Evolutionary conservation across 2,888 invertebrate species (phyloP), one percentile per base, ranked within the genome.

Genomic region (Dyspetes luteomarginatus): DNA sequence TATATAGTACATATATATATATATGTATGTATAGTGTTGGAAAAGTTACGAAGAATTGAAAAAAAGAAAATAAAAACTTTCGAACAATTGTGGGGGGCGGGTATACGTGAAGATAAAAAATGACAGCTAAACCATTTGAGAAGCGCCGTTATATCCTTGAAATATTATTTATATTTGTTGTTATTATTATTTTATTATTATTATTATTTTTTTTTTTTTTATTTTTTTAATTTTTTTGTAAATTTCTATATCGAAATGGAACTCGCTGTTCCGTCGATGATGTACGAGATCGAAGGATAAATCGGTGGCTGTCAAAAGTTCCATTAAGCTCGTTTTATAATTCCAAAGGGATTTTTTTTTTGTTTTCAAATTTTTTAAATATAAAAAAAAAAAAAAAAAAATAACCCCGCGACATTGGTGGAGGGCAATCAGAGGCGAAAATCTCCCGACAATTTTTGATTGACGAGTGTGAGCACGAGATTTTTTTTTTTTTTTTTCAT

Each of bases 91-190:
- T 9, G 45, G 15, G 7, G 45, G 7, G 45, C 19, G 17, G 17
- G n/a, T n/a, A n/a, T n/a, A 48, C 48, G 17, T 15, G 48, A 48
- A 48, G 17, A 30, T 3, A 30, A 15, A 12, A 26, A 19, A 43
- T 15, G 36, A 36, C 22, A 50, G 19, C 22, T 12, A 12, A n/a
- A n/a, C n/a, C 15, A 45, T 43, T 69, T 28, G 41, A n/a, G n/a
- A 19, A 7, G 28, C n/a, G 3, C n/a, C 43, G 19, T 15, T 36
- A 55, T 28, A 45, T 45, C 69, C 12, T 58, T 55, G 26, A 19
- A 72, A 52, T 52, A 56, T 45, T 65, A 64, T 64, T 64, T 56
- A 65, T 65, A 41, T 36, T 43, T 15, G 4, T 41, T 65, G 9
- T 30, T 74, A 36, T 71, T 60, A 19, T 48, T 50, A 4, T n/a